Evolutionary conservation across 2,888 invertebrate genomes (phyloP), one percentile per base, ranked within the genome.

Genomic region (Nebria brevicollis): DNA sequence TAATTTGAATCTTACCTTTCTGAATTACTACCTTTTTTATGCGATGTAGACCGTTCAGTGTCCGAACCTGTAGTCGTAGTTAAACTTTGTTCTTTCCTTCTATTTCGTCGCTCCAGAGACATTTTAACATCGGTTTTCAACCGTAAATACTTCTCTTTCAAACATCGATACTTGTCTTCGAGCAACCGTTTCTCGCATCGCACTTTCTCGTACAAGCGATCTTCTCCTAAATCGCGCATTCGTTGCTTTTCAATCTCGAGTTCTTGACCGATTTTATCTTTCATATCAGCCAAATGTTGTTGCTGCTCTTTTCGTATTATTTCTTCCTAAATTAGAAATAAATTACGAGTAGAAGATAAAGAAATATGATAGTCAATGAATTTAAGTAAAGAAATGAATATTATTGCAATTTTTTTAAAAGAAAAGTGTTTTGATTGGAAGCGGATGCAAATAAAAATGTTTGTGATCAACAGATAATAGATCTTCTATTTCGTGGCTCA

Each of bases 101-200:
- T 90, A 86, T 93, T 94, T 11, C 95, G 91, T 42, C 94, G 93
- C 86, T 96, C 96, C 80, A 95, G 92, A 0, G 95, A 94, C 41
- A 94, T 89, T 88, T 95, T 94, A 10, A 96, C 94, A 84, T 96
- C 95, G 26, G 93, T 94, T 87, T 96, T 96, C 80, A 96, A 89
- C 13, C 94, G 90, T 26, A 94, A 91, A 85, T 96, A 96, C 88
- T 96, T 96, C 86, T 95, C 95, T 88, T 96, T 96, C 76, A 96
- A 90, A 79, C 94, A 94, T 74, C 92, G 91, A 87, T 96, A 96
- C 87, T 96, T 96, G 84, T 95, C 95, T 84, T 94, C 93, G 1
- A 95, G 86, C 70, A 94, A 87, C n/a, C 94, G 90, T 85, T 94
- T 94, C 86, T 94, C 94, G 85, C 93, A 93, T 4, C 93, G 91